These are phyloP conservation scores for Microtus richardsoni DNA, from an alignment of 2,113 vertebrate species.

Conservation along the genomic window DNA sequence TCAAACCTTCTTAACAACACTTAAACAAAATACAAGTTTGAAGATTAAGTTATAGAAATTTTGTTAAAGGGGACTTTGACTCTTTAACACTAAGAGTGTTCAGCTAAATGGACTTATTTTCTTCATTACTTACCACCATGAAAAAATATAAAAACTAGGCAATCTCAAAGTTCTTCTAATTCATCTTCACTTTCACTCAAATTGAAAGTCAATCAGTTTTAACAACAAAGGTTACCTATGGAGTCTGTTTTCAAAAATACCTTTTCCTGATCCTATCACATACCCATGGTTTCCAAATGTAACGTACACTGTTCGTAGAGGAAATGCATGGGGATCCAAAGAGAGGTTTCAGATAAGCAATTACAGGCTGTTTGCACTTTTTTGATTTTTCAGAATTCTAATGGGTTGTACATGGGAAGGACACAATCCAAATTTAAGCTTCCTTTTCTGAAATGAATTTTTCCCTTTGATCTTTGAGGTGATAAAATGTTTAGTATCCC, in stretches of 20 bases:
- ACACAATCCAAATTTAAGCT: not conserved
- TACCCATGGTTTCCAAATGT: not conserved
- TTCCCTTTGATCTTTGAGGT: not conserved
- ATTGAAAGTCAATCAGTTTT: not conserved
- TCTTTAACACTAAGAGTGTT: not conserved
- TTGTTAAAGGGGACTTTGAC: not conserved
- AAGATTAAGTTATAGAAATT: not conserved
- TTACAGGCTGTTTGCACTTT: not conserved
- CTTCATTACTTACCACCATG: not conserved
- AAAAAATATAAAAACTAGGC: not conserved
- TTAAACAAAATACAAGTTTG: constrained; percentile 2
- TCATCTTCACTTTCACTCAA: not conserved
- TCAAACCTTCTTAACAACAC: not conserved
- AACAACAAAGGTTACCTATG: not conserved
- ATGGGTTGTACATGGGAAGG: not conserved
- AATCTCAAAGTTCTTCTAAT: not conserved
- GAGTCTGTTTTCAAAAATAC: not conserved
- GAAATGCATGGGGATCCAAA: not conserved
- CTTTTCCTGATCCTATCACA: not conserved
- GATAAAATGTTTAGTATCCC: not conserved
- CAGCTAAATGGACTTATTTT: not conserved
- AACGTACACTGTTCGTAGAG: not conserved
- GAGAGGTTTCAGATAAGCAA: not conserved
- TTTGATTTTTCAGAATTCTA: not conserved
- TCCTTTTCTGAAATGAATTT: not conserved